Evolutionary conservation across 1,140 invertebrate genomes (phyloP).

Genomic region (Cyrtorhinus lividipennis): DNA sequence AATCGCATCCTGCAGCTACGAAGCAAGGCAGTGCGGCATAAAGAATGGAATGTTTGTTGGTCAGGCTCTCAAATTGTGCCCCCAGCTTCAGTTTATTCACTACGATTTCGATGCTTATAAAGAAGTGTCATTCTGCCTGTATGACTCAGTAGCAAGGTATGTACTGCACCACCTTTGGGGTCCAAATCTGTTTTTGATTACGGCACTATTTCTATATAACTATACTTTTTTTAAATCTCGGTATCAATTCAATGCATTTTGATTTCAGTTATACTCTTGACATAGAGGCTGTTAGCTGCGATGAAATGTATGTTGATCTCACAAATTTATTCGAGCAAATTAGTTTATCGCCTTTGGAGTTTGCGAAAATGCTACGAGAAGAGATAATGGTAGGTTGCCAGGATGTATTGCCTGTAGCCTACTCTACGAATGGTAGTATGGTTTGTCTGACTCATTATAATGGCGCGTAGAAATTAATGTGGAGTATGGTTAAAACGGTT

Average conservation of each 20-base stretch:
- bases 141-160: conserved; percentile 70
- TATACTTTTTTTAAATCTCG: too few relatives aligned
- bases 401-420: too few relatives aligned
- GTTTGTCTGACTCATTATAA: too few relatives aligned
- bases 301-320: conserved; percentile 91
- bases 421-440: too few relatives aligned
- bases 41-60: conserved; percentile 94
- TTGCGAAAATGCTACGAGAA: conserved; percentile 59
- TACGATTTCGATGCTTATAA: conserved; percentile 95
- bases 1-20: conserved; percentile 92
- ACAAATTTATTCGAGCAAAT: conserved; percentile 33
- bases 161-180: neutral
- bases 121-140: conserved; percentile 70
- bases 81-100: conserved; percentile 71
- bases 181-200: neutral
- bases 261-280: conserved; percentile 60
- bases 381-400: conserved; percentile 55
- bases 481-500: too few relatives aligned
- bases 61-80: conserved; percentile 72
- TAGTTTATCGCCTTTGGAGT: conserved; percentile 46
- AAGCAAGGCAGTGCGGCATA: conserved; percentile 74
- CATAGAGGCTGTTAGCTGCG: conserved; percentile 92
- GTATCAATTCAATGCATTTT: too few relatives aligned
- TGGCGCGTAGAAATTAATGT: too few relatives aligned
- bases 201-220: too few relatives aligned